Percentiles rank a stretch among this genome's conserved stretches.
These are phyloP conservation scores for Tanytarsus gracilentus DNA, from an alignment of 2,888 invertebrate genomes.

Conservation along the genomic window DNA sequence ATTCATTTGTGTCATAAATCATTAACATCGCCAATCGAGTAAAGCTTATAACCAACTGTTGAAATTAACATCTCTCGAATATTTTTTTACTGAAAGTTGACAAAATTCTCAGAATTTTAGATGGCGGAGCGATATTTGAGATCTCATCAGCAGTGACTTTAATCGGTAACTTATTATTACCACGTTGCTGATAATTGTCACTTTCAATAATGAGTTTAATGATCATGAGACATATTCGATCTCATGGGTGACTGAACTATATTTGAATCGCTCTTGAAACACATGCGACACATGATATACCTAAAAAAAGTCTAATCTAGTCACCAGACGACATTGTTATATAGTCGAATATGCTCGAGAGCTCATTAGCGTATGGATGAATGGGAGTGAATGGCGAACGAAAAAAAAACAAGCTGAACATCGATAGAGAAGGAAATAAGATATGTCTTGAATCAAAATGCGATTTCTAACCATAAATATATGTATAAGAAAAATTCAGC, in stretches of 20 bases:
- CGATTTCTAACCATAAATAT: slow-evolving; percentile 8
- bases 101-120: slow-evolving; percentile 7
- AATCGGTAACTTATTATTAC: background rate
- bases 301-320: background rate
- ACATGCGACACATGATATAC: background rate
- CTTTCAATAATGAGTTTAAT: slow-evolving; percentile 8
- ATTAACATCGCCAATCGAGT: background rate
- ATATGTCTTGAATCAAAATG: background rate
- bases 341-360: background rate
- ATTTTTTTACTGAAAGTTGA: too few relatives aligned
- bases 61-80: background rate
- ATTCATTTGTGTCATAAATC: too few relatives aligned
- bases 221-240: background rate
- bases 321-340: background rate
- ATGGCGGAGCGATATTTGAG: background rate
- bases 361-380: slow-evolving; percentile 13
- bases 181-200: slow-evolving; percentile 21
- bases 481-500: background rate
- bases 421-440: slow-evolving; percentile 25
- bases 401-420: slow-evolving; percentile 19
- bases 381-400: background rate
- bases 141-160: background rate
- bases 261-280: too few relatives aligned
- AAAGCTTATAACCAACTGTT: too few relatives aligned
- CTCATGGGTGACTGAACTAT: too few relatives aligned